These are phyloP conservation scores for Meloidogyne floridensis DNA, from an alignment of 1,140 invertebrate species.

Conservation along the genomic window DNA sequence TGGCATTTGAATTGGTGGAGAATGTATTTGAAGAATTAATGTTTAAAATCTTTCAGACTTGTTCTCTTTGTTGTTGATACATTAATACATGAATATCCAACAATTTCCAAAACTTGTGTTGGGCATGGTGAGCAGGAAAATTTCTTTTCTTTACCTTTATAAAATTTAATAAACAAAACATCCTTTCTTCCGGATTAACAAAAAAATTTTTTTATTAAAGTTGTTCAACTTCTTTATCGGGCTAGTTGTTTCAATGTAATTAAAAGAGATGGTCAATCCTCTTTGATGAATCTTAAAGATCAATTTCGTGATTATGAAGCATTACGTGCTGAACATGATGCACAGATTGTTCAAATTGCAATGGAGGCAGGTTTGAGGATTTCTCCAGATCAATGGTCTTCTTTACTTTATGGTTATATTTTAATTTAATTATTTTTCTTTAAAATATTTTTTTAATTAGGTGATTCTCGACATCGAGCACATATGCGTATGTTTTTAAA, in stretches of 20 bases:
- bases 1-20: too few relatives aligned
- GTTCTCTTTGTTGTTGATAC: conserved; percentile 98
- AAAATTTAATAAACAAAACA: too few relatives aligned
- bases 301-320: conserved; percentile 90
- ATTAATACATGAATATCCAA: conserved; percentile 89
- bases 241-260: conserved; percentile 94
- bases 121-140: conserved; percentile 74
- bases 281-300: conserved; percentile 96
- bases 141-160: not conserved
- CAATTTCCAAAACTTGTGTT: conserved; percentile 96
- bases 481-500: conserved; percentile 20
- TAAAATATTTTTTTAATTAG: too few relatives aligned
- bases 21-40: not conserved
- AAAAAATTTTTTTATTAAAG: conserved; percentile 65
- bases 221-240: conserved; percentile 93
- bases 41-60: conserved; percentile 67
- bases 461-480: conserved; percentile 71
- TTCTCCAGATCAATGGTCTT: conserved; percentile 96
- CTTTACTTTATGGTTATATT: conserved; percentile 80
- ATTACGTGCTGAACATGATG: conserved; percentile 20
- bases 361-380: conserved; percentile 93
- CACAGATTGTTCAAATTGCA: conserved; percentile 85
- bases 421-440: not conserved
- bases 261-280: conserved; percentile 90
- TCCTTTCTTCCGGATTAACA: not conserved